Evolutionary conservation across 2,797 vertebrate genomes (phyloP), one percentile per base, ranked within the genome.

Genomic region (Sandelia bainsii): DNA sequence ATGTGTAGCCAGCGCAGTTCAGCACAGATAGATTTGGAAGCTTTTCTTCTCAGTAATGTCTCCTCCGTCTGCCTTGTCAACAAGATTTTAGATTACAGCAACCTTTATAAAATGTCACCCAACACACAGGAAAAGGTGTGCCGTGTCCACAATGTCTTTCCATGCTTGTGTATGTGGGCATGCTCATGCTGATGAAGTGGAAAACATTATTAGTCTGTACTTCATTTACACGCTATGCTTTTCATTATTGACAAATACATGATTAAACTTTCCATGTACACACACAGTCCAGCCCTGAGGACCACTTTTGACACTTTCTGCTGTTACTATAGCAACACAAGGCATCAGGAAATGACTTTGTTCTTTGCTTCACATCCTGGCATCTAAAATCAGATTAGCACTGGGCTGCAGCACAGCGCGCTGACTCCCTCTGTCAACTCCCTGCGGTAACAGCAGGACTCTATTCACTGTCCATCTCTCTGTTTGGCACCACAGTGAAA

Each of bases 401-500:
- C n/a, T 0, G 29, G n/a, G 63, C 75, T 53, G 77, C 75, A 81
- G 76, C 62, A 25, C 79, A 39, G 89, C 57, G 37, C 80, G 59
- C 72, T 84, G 81, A 69, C 90, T 90, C 92, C 92, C 91, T 84
- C 92, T 93, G 85, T 86, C 89, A 82, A 70, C 78, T 70, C 74
- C 62, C 79, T 4, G 74, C 45, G 50, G 89, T 79, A 91, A 92
- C 88, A 85, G 81, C 91, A 87, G 79, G 66, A 53, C 80, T 77
- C 74, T 61, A 69, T 89, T 90, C 82, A 62, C 62, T 7, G 62
- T 37, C 79, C 50, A 0, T 71, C 73, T 72, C 42, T 68, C 65
- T 76, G 75, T 75, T 87, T 84, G 81, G 82, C 85, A 81, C 68
- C 81, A 17, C 62, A 10, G 29, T 45, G 67, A 77, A 85, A 85